Conservation (phyloP, 2,797 vertebrate species). For the Anableps anableps region DNA sequence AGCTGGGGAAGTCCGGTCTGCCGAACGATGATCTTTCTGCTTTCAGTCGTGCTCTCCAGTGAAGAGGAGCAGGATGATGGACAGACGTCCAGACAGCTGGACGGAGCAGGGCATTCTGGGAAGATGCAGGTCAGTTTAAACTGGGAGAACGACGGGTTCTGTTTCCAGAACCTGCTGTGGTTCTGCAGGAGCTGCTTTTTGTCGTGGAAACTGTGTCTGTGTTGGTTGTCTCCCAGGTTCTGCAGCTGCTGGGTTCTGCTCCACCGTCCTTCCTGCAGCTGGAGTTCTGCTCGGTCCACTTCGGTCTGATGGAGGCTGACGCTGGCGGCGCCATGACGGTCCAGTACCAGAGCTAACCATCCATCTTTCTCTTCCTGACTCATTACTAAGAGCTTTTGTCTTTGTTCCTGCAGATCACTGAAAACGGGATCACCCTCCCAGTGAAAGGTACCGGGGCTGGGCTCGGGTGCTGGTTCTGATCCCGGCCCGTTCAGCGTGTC, state of each 20-base stretch:
- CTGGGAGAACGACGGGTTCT: background rate
- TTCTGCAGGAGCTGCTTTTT: background rate
- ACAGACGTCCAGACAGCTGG: background rate
- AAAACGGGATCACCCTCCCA: slow-evolving; percentile 46
- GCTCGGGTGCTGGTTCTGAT: background rate
- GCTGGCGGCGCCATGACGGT: slow-evolving; percentile 70
- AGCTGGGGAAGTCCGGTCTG: background rate
- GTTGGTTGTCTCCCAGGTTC: slow-evolving; percentile 19
- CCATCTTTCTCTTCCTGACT: background rate
- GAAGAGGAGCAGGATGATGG: slow-evolving; percentile 58
- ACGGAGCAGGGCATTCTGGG: background rate
- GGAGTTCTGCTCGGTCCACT: slow-evolving; percentile 64
- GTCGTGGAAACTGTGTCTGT: background rate
- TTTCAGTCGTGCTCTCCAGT: slow-evolving; percentile 71
- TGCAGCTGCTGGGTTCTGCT: background rate
- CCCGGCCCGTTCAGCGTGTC: background rate
- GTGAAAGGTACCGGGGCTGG: slow-evolving; percentile 55
- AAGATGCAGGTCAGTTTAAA: slow-evolving; percentile 32
- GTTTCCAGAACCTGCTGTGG: too few species aligned
- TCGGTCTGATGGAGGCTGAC: slow-evolving; percentile 42
- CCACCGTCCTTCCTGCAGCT: slow-evolving; percentile 64
- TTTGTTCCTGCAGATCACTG: slow-evolving; percentile 53
- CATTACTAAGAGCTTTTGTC: background rate
- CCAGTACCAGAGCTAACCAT: slow-evolving; percentile 11
- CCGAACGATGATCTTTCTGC: background rate